Conservation (phyloP, 2,888 invertebrate genomes). For the Drosophila villosipedis region DNA sequence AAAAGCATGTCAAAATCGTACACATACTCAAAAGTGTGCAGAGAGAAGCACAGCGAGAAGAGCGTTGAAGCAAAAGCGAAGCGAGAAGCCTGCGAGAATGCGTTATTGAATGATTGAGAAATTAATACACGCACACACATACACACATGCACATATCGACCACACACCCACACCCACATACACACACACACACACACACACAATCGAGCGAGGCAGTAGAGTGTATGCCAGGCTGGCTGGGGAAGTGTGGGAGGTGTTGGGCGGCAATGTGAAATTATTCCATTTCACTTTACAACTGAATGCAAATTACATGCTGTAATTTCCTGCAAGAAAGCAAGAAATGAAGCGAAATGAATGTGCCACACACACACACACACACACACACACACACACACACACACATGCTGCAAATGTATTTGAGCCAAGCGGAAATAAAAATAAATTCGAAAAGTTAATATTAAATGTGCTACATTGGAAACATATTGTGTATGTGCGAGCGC, state of each 20-base stretch:
- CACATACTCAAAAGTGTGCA: slow-evolving; percentile 55
- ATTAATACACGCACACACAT: slow-evolving; percentile 68
- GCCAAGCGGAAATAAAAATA: slow-evolving; percentile 75
- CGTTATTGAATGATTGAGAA: slow-evolving; percentile 78
- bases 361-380: slow-evolving; percentile 53
- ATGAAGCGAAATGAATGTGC: slow-evolving; percentile 79
- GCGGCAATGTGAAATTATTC: slow-evolving; percentile 76
- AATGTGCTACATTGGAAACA: slow-evolving; percentile 80
- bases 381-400: slow-evolving; percentile 28
- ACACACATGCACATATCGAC: slow-evolving; percentile 16
- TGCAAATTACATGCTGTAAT: slow-evolving; percentile 80
- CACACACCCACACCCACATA: slow-evolving; percentile 30
- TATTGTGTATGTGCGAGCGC: slow-evolving; percentile 55
- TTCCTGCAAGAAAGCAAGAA: slow-evolving; percentile 79
- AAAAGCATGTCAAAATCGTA: slow-evolving; percentile 79
- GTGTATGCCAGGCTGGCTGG: neutral
- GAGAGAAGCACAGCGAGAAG: slow-evolving; percentile 2
- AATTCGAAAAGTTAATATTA: slow-evolving; percentile 80
- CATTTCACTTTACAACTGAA: slow-evolving; percentile 80
- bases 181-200: slow-evolving; percentile 8
- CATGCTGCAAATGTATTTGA: slow-evolving; percentile 68
- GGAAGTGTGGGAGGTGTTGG: slow-evolving; percentile 25
- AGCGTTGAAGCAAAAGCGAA: slow-evolving; percentile 1
- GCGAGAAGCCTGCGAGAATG: slow-evolving; percentile 66
- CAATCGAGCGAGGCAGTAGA: neutral